Base-by-base conservation (phyloP, 2,888 invertebrate genomes). In the Maniola hyperantus region DNA sequence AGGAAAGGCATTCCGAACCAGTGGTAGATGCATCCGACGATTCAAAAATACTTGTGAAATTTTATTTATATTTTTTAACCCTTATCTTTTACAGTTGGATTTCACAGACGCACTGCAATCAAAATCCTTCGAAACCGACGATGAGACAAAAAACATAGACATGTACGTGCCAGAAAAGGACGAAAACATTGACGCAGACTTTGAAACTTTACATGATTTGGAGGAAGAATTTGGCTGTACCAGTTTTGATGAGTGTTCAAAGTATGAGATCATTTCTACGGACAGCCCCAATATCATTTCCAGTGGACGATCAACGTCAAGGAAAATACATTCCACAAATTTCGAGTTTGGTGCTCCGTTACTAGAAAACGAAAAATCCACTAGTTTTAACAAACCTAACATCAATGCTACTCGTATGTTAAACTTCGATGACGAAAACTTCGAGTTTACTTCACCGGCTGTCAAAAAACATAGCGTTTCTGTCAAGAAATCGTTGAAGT, bases 201-300 rank as follows among this genome's bases (percentile, higher is more conserved):
- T 86, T 0, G 87, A 89, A 2, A 85, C 88, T 0, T 74, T 93
- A 0, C 91, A 91, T 20, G 92, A 93, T 64, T 68, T 93, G 5
- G 93, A 93, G 65, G 85, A 85, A n/a, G 91, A 91, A 67, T 91
- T 92, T 5, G 89, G 89, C 0, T 79, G 82, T 0, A 88, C 89
- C 7, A 87, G 87, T 67, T 90, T 90, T 42, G 90, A 91, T 6
- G 81, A 85, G 2, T 90, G 92, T 75, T 85, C 87, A 0, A 92
- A 92, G 70, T 93, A 93, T 54, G 93, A 93, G 71, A 92, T 93
- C 0, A 91, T 93, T 11, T 92, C 92, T 0, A 93, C 93, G 0
- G 93, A 93, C 57, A 92, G 92, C 55, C 93, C 93, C 0, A 81
- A 93, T 44, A 91, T 93, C 0, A 91, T 92, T 13, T 91, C 91